Conservation (phyloP, 2,797 vertebrate species). For the Sebastes paucispinis region DNA sequence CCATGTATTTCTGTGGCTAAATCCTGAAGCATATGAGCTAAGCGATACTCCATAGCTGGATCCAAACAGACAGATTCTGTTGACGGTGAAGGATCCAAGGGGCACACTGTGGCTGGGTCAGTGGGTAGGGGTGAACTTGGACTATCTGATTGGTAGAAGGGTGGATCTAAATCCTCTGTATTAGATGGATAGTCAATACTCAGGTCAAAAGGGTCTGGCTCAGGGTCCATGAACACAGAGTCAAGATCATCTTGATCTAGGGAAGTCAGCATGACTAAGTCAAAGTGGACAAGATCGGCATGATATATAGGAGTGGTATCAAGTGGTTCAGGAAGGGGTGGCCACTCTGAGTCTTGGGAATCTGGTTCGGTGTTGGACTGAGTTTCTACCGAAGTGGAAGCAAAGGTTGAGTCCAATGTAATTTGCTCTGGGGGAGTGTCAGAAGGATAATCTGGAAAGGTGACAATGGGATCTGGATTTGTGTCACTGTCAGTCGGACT, state of each 20-base stretch:
- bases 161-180: slow-evolving; percentile 59
- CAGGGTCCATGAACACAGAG: slow-evolving; percentile 80
- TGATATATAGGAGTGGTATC: slow-evolving; percentile 72
- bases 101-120: slow-evolving; percentile 44
- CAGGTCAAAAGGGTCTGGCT: slow-evolving; percentile 77
- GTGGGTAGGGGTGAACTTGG: slow-evolving; percentile 50
- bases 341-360: slow-evolving; percentile 75
- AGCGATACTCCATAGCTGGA: slow-evolving; percentile 45
- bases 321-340: slow-evolving; percentile 81
- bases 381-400: slow-evolving; percentile 42
- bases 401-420: slow-evolving; percentile 24
- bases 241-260: slow-evolving; percentile 82
- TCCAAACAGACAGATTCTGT: slow-evolving; percentile 47
- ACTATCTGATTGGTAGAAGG: slow-evolving; percentile 47
- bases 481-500: slow-evolving; percentile 59
- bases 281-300: slow-evolving; percentile 79
- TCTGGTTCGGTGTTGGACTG: slow-evolving; percentile 53
- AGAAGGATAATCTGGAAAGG: slow-evolving; percentile 46
- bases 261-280: slow-evolving; percentile 80
- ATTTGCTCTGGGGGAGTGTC: slow-evolving; percentile 46
- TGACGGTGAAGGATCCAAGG: slow-evolving; percentile 35
- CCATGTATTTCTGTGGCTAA: slow-evolving; percentile 7
- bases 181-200: slow-evolving; percentile 66
- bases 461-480: slow-evolving; percentile 50
- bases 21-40: slow-evolving; percentile 36